phyloP scores from a whole-genome alignment of 1,140 invertebrate species.

The Conus betulinus region DNA sequence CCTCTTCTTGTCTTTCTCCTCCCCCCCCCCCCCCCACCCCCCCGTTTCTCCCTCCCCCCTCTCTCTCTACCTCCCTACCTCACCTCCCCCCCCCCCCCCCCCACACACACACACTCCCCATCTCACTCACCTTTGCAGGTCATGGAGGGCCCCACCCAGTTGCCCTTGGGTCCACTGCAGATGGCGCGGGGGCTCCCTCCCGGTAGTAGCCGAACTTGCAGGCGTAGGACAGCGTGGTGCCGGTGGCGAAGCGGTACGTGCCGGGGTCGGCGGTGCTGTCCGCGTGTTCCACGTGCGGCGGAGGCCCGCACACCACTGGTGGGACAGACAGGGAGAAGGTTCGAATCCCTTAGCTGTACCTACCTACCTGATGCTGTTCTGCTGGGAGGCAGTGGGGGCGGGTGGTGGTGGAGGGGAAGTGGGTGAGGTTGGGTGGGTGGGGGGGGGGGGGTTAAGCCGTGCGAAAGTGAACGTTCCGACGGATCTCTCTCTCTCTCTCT shows the following conservation, averaged over 20 bases:
- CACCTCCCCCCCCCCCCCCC: not conserved
- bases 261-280: constrained; percentile 46
- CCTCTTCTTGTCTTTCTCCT: too few species aligned
- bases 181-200: constrained; percentile 89
- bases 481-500: too few species aligned
- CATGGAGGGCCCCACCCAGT: constrained; percentile 96
- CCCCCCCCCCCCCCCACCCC: too few species aligned
- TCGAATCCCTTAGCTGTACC: too few species aligned
- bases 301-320: constrained; percentile 55
- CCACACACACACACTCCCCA: not conserved
- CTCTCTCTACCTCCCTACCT: not conserved
- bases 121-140: constrained; percentile 90
- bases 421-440: too few species aligned
- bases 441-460: too few species aligned
- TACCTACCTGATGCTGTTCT: too few species aligned
- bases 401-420: too few species aligned
- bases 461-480: too few species aligned
- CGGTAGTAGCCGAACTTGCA: constrained; percentile 93
- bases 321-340: too few species aligned
- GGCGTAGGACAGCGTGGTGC: constrained; percentile 88
- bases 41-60: not conserved
- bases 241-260: constrained; percentile 76
- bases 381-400: too few species aligned
- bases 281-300: constrained; percentile 53
- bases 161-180: constrained; percentile 86